These are phyloP conservation scores for Poeciliopsis turrubarensis DNA, from an alignment of 2,113 vertebrate species.

Conservation along the genomic window DNA sequence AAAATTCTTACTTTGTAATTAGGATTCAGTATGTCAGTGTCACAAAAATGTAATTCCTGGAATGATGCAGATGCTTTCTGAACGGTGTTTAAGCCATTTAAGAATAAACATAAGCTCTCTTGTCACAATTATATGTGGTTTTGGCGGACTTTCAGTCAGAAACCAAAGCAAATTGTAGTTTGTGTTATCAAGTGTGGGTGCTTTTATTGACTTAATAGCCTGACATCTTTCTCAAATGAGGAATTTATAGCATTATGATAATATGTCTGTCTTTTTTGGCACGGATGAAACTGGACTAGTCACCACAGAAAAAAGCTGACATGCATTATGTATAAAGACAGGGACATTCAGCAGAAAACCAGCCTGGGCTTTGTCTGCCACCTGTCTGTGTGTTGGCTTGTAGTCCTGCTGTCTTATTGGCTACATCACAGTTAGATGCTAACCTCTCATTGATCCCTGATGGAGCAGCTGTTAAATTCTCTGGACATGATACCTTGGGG, in stretches of 20 bases:
- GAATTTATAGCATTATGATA: slow-evolving; percentile 6
- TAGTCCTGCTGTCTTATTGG: slow-evolving; percentile 25
- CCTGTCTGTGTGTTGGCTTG: slow-evolving; percentile 16
- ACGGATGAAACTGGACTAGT: slow-evolving; percentile 22
- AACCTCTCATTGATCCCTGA: slow-evolving; percentile 17
- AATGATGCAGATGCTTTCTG: neutral
- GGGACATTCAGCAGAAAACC: slow-evolving; percentile 17
- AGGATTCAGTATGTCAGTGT: neutral
- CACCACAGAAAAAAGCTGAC: slow-evolving; percentile 27
- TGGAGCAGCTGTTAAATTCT: neutral
- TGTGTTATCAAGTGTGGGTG: slow-evolving; percentile 19
- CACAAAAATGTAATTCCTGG: neutral
- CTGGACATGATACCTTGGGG: neutral
- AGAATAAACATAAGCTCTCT: slow-evolving; percentile 1
- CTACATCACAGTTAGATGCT: slow-evolving; percentile 20
- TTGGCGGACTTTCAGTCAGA: slow-evolving; percentile 16
- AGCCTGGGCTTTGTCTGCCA: slow-evolving; percentile 39
- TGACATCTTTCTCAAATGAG: slow-evolving; percentile 5
- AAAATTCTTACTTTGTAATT: neutral
- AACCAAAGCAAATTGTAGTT: slow-evolving; percentile 21
- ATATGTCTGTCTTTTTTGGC: slow-evolving; percentile 40
- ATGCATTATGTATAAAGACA: slow-evolving; percentile 22
- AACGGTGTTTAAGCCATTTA: neutral
- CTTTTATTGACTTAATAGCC: slow-evolving; percentile 21
- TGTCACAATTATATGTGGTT: neutral